Conservation (phyloP, 1,140 invertebrate genomes). For the Hylaeus volcanicus region DNA sequence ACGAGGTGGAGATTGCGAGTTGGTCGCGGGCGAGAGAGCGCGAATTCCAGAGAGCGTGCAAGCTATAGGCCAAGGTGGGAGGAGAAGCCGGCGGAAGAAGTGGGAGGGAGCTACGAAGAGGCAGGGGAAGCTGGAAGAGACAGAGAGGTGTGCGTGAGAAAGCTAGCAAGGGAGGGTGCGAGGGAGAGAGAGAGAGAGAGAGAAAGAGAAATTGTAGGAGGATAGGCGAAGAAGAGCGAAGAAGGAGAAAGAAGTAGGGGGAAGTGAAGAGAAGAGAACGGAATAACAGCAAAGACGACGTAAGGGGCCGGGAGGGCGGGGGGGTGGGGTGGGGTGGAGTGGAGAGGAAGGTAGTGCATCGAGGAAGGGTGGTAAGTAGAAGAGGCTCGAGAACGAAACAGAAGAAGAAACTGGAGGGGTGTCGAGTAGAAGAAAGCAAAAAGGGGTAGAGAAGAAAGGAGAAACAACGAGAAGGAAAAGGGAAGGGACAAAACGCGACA, state of each 20-base stretch:
- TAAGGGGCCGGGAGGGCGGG: too few relatives aligned
- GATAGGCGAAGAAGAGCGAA: not conserved
- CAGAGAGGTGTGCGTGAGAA: conserved; percentile 17
- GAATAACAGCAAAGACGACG: not conserved
- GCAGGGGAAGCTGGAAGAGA: conserved; percentile 16
- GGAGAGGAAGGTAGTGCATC: too few relatives aligned
- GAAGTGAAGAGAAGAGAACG: not conserved
- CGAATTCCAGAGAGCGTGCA: conserved; percentile 35
- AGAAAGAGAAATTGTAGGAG: not conserved
- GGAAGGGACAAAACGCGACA: conserved; percentile 38
- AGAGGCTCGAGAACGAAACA: conserved; percentile 12
- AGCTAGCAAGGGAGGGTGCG: not conserved
- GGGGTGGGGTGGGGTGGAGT: too few relatives aligned
- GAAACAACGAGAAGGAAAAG: conserved; percentile 8
- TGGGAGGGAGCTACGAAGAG: conserved; percentile 55
- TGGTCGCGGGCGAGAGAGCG: conserved; percentile 28
- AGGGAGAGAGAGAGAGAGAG: conserved; percentile 24
- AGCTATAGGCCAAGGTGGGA: conserved; percentile 37
- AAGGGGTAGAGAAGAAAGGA: conserved; percentile 7
- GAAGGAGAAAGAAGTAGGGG: conserved; percentile 2
- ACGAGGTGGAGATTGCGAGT: conserved; percentile 43
- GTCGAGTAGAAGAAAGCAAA: conserved; percentile 26
- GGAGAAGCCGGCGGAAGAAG: conserved; percentile 39
- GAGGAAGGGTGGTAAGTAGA: conserved; percentile 11
- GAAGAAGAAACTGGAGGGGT: conserved; percentile 19